Evolutionary conservation across 2,888 invertebrate species (phyloP).

Genomic region (Terebella lapidaria): DNA sequence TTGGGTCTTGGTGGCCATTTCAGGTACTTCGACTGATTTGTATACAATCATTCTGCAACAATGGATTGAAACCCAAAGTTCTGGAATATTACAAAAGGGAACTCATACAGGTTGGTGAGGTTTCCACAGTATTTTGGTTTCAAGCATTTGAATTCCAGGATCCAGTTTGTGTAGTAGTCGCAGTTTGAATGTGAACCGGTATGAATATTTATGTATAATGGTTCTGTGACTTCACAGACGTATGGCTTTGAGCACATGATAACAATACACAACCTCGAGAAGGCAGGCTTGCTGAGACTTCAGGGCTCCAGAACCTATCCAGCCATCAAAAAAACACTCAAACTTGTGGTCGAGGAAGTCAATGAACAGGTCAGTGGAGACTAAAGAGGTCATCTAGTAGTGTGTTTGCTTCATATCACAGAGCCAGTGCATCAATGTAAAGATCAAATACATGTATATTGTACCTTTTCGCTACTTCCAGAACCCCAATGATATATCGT

Average conservation of each 20-base stretch:
- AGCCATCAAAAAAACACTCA: slow-evolving; percentile 61
- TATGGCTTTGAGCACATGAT: slow-evolving; percentile 82
- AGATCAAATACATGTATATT: no score
- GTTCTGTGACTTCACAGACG: no score
- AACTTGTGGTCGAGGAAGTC: slow-evolving; percentile 82
- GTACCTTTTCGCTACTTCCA: no score
- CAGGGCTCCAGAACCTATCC: slow-evolving; percentile 46
- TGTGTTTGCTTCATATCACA: no score
- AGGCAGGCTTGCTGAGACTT: slow-evolving; percentile 71
- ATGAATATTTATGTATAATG: neutral
- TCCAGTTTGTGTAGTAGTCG: no score
- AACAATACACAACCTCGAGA: slow-evolving; percentile 79
- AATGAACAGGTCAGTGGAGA: slow-evolving; percentile 62
- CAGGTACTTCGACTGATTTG: slow-evolving; percentile 79
- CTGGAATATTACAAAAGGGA: slow-evolving; percentile 71
- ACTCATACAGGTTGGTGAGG: slow-evolving; percentile 61
- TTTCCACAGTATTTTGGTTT: no score
- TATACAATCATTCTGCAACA: slow-evolving; percentile 85
- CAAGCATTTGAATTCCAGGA: no score
- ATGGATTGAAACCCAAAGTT: slow-evolving; percentile 86
- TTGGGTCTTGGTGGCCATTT: no score
- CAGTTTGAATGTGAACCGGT: neutral
- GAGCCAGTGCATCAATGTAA: no score
- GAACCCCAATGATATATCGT: slow-evolving; percentile 80
- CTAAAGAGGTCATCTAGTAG: no score